Base-by-base conservation (phyloP, 1,140 invertebrate genomes). In the Galleria mellonella region DNA sequence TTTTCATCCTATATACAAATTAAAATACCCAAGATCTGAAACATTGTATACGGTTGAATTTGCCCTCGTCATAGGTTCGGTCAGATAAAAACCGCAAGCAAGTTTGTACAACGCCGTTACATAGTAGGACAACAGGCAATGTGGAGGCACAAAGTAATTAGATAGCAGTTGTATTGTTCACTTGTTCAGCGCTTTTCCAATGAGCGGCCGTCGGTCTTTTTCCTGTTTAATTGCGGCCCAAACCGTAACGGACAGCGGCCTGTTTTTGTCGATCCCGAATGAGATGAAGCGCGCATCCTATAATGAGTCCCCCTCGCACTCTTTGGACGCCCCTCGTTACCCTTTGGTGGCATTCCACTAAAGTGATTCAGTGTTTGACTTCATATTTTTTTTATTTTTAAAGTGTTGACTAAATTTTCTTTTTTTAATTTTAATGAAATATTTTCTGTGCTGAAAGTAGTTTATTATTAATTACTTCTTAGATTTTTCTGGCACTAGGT, bases 151-250 rank as follows among this genome's bases (percentile, higher is more conserved):
- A 69, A 76, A 79, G 73, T 79, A 81, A 76, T 78, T 78, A 81
- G 72, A 78, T 75, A 61, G 63, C 61, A 50, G 63, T 69, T 72
- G 61, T 73, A 67, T 69, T 68, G 68, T 74, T 74, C 60, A 67
- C 64, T 77, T 73, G 69, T 76, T 76, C 73, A 72, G 69, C 71
- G 65, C 56, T 78, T 72, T 76, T 69, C 68, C 69, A 67, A 68
- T 69, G 72, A 66, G 63, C 63, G 72, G 43, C 48, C 62, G 59
- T 43, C 55, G 51, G 65, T 62, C 62, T 44, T 46, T 52, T 46
- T 68, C 57, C 52, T 75, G 70, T 72, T 76, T 83, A 76, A 83
- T 83, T 78, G 78, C 70, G 54, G 62, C 51, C 73, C 61, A 66
- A 64, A 71, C 64, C 71, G 73, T 72, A 62, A 72, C 64, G 71